phyloP scores from a whole-genome alignment of 2,113 vertebrate genomes.

The Chloropsis cyanopogon region DNA sequence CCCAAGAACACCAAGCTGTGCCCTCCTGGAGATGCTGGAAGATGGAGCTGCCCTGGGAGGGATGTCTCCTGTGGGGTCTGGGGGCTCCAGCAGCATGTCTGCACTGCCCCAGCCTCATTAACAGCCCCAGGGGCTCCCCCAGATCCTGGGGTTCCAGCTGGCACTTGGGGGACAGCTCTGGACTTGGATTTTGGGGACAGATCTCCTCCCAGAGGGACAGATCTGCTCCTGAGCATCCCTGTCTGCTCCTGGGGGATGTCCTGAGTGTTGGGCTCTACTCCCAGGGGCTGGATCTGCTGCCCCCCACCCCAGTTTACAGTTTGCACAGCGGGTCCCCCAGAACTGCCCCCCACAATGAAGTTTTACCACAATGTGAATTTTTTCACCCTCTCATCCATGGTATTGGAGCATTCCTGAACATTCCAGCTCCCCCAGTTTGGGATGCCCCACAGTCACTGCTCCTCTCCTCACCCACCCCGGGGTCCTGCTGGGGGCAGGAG shows the following conservation, averaged over 20 bases:
- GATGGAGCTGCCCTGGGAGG: no score
- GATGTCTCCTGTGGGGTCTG: neutral
- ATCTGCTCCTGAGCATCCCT: neutral
- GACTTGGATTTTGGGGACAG: neutral
- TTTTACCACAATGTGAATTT: neutral
- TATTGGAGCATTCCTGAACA: neutral
- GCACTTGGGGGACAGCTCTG: neutral
- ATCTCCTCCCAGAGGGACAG: neutral
- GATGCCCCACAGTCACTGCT: no score
- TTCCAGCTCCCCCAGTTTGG: neutral
- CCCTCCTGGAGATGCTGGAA: no score
- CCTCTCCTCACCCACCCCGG: neutral
- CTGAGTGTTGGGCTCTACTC: neutral
- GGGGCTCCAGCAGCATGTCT: neutral
- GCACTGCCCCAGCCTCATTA: neutral
- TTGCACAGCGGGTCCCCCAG: neutral
- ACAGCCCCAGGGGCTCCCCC: neutral
- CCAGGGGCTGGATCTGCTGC: neutral
- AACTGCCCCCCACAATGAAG: neutral
- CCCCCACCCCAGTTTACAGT: neutral
- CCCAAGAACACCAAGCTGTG: no score
- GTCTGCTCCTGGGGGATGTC: neutral
- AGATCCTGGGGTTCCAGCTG: neutral
- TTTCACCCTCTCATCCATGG: neutral
- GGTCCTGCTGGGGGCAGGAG: neutral